Percentiles rank a stretch among this genome's conserved stretches.
These are phyloP conservation scores for Salvelinus fontinalis DNA, from an alignment of 2,113 vertebrate genomes.

Conservation along the genomic window DNA sequence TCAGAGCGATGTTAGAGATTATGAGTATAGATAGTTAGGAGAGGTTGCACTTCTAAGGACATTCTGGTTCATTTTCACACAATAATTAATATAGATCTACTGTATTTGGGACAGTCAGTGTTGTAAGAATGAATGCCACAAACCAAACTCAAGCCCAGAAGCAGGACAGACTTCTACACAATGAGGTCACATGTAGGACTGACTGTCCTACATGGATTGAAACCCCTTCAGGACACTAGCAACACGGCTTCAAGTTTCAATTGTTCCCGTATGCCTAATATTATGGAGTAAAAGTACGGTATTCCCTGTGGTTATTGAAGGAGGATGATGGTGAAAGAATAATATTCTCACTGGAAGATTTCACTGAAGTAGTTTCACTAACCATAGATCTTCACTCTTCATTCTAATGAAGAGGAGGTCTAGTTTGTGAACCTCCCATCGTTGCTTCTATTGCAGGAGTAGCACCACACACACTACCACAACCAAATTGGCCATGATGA, in stretches of 20 bases:
- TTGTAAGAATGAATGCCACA: constrained; percentile 5
- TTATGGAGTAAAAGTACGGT: constrained; percentile 1
- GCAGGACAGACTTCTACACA: background rate
- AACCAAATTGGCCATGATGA: too few relatives aligned
- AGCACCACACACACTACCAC: too few relatives aligned
- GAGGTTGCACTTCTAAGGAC: constrained; percentile 7
- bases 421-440: too few relatives aligned
- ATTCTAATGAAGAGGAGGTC: too few relatives aligned
- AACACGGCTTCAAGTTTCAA: constrained; percentile 20
- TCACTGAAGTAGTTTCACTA: constrained; percentile 24
- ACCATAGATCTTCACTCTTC: background rate
- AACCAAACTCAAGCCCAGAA: background rate
- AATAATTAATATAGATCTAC: background rate
- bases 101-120: constrained; percentile 4
- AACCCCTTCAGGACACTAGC: constrained; percentile 12
- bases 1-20: constrained; percentile 31
- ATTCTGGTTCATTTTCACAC: background rate
- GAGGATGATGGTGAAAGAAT: constrained; percentile 19
- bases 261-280: constrained; percentile 7
- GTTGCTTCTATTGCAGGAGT: too few relatives aligned
- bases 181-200: constrained; percentile 13
- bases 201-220: constrained; percentile 2
- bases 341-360: constrained; percentile 37
- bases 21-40: constrained; percentile 15
- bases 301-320: constrained; percentile 24